Evolutionary conservation across 2,113 vertebrate species (phyloP).

Genomic region (Salvelinus alpinus): DNA sequence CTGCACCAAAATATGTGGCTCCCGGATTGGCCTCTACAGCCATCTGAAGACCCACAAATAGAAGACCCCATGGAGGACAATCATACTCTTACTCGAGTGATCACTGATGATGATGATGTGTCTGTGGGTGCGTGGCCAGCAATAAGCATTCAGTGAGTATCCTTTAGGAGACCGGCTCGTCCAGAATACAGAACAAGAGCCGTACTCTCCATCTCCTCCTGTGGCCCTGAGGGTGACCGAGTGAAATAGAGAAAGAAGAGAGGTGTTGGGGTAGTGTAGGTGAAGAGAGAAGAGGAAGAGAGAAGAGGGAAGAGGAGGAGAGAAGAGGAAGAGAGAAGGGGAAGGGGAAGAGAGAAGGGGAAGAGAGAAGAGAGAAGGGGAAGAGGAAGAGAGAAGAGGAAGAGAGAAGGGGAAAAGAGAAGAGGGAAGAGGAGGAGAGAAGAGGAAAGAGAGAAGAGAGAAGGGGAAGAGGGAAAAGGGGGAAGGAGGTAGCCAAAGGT

Average conservation of each 20-base stretch:
- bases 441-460: not conserved
- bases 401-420: not conserved
- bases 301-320: not conserved
- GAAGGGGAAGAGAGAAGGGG: not conserved
- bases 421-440: not conserved
- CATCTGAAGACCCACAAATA: no score
- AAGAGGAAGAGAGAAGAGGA: not conserved
- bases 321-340: not conserved
- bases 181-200: not conserved
- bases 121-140: not conserved
- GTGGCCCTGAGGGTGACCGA: slow-evolving; percentile 4
- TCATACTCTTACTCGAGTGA: no score
- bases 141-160: not conserved
- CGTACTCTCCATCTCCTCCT: not conserved
- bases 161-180: not conserved
- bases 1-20: no score
- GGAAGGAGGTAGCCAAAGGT: not conserved
- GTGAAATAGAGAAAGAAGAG: not conserved
- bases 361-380: not conserved
- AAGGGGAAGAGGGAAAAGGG: not conserved
- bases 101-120: not conserved
- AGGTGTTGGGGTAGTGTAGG: not conserved
- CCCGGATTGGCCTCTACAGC: no score
- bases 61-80: no score
- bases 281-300: no score